A percentile compares a stretch with the other conserved stretches of the same genome.
These are phyloP conservation scores for Trematomus loennbergii DNA, from an alignment of 2,113 vertebrate genomes.

Conservation along the genomic window DNA sequence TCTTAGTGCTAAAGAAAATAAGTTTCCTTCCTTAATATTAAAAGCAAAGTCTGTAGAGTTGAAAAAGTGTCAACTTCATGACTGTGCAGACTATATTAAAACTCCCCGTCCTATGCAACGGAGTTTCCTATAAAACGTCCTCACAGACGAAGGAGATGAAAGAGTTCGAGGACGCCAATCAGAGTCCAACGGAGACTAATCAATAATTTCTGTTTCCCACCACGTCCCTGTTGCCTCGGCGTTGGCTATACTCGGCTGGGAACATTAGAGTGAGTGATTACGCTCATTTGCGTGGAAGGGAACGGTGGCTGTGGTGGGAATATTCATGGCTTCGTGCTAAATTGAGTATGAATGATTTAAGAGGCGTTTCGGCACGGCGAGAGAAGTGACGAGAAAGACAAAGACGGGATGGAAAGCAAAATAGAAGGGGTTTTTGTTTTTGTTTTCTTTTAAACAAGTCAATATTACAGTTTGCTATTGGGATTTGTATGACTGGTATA, in stretches of 20 bases:
- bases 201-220: slow-evolving; percentile 49
- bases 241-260: slow-evolving; percentile 24
- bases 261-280: slow-evolving; percentile 61
- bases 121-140: slow-evolving; percentile 27
- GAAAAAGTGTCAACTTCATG: not conserved
- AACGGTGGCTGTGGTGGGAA: slow-evolving; percentile 11
- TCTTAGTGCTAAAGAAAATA: not conserved
- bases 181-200: slow-evolving; percentile 48
- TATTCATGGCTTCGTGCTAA: slow-evolving; percentile 62
- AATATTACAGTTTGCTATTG: no score
- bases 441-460: no score
- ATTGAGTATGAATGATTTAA: slow-evolving; percentile 69
- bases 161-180: slow-evolving; percentile 22
- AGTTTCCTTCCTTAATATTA: not conserved
- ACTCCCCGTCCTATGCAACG: not conserved
- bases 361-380: slow-evolving; percentile 10
- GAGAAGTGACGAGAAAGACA: slow-evolving; percentile 19
- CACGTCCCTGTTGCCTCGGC: slow-evolving; percentile 36
- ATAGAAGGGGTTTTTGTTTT: not conserved
- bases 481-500: not conserved
- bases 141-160: slow-evolving; percentile 10
- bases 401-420: not conserved
- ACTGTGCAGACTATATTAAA: not conserved
- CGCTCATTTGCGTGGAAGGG: slow-evolving; percentile 19
- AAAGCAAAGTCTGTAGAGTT: not conserved